Evolutionary conservation across 1,140 invertebrate species (phyloP).

Genomic region (Antheraea pernyi): DNA sequence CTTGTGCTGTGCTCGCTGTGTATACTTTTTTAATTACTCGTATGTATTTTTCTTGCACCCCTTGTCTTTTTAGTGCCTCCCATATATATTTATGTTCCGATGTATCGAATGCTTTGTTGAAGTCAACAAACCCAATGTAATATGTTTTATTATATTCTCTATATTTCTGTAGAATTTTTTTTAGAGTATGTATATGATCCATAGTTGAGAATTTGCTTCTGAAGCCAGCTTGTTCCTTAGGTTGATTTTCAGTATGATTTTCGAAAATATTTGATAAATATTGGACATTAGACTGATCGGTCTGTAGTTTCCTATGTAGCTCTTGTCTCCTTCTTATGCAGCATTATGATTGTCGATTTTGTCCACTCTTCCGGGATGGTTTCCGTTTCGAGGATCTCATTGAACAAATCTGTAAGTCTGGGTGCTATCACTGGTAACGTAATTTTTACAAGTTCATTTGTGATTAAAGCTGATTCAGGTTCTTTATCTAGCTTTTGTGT

Average conservation of each 20-base stretch:
- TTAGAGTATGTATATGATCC: not conserved
- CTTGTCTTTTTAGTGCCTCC: not conserved
- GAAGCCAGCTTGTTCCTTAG: conserved; percentile 5
- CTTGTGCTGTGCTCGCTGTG: too few relatives aligned
- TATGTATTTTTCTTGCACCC: not conserved
- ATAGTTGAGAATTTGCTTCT: not conserved
- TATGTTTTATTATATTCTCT: conserved; percentile 4
- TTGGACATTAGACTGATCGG: conserved; percentile 1
- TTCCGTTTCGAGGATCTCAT: conserved; percentile 2
- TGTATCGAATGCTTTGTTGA: conserved; percentile 7
- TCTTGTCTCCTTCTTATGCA: not conserved
- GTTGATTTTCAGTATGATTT: conserved; percentile 7
- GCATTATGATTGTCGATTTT: not conserved
- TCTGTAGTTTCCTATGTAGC: not conserved
- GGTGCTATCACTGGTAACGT: not conserved
- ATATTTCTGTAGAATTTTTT: not conserved
- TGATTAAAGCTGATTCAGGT: conserved; percentile 22
- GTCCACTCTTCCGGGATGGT: not conserved
- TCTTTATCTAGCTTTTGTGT: conserved; percentile 29
- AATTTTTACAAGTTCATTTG: conserved; percentile 3
- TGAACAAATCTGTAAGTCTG: not conserved
- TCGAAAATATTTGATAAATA: conserved; percentile 1
- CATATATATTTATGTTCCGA: not conserved
- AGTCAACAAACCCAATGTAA: conserved; percentile 2
- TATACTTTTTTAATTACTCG: too few relatives aligned